A percentile compares a stretch with the other conserved stretches of the same genome.
Conservation (phyloP, 2,888 invertebrate species). For the Petrolisthes manimaculis region DNA sequence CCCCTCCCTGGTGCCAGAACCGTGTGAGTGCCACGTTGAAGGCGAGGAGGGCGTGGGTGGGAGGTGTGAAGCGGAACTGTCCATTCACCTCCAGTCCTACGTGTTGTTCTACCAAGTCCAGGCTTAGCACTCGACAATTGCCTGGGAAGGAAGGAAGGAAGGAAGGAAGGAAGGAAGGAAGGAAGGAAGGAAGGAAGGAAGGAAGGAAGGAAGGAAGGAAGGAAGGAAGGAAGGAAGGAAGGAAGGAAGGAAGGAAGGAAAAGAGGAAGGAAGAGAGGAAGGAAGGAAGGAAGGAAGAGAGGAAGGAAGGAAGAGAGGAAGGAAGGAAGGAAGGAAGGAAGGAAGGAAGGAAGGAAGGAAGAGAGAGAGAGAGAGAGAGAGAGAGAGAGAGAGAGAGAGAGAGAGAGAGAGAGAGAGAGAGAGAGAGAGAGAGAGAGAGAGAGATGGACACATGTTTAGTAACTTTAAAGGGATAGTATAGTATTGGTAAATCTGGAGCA, state of each 20-base stretch:
- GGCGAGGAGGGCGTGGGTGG: constrained; percentile 72
- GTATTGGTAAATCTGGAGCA: no score
- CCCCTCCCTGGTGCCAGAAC: constrained; percentile 70
- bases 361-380: background rate
- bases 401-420: background rate
- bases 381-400: background rate
- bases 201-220: background rate
- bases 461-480: no score
- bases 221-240: background rate
- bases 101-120: constrained; percentile 72
- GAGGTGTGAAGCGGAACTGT: constrained; percentile 73
- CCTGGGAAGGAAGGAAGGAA: background rate
- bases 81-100: constrained; percentile 70
- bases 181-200: background rate
- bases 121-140: constrained; percentile 67
- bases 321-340: background rate
- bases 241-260: constrained; percentile 1
- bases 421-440: no score
- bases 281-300: no score
- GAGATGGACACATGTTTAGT: no score
- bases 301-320: no score
- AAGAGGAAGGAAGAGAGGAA: constrained; percentile 4
- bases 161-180: background rate
- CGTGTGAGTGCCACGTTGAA: constrained; percentile 71
- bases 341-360: background rate